phyloP scores from a whole-genome alignment of 1,140 invertebrate species.

The Calephelis nemesis region DNA sequence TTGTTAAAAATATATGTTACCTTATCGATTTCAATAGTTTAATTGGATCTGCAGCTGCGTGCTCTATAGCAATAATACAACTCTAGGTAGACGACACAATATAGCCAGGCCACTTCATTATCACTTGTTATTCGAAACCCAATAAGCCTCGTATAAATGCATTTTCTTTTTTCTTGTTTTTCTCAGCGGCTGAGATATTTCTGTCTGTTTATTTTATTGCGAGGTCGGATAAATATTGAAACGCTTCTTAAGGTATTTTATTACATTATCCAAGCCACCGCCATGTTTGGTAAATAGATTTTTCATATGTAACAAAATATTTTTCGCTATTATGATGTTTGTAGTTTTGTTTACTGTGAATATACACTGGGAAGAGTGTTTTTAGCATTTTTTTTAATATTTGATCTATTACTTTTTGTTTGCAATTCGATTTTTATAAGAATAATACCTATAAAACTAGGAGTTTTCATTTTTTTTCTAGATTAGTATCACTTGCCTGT shows the following conservation, averaged over 20 bases:
- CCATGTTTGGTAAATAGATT: conserved; percentile 35
- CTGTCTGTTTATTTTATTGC: conserved; percentile 52
- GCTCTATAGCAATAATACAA: not conserved
- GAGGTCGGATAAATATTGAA: conserved; percentile 54
- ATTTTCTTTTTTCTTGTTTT: conserved; percentile 51
- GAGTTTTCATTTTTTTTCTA: no score
- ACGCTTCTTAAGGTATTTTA: conserved; percentile 43
- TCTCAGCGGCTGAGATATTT: conserved; percentile 35
- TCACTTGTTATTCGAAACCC: conserved; percentile 64
- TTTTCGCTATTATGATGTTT: conserved; percentile 3
- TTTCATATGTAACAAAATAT: conserved; percentile 20
- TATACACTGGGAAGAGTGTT: no score
- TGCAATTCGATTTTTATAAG: no score
- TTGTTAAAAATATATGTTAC: no score
- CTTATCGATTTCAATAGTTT: not conserved
- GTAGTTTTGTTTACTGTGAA: not conserved
- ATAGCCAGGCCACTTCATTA: conserved; percentile 59
- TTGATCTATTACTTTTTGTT: no score
- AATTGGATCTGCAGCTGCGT: not conserved
- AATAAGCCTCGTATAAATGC: conserved; percentile 56
- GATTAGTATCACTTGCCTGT: no score
- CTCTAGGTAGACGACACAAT: conserved; percentile 28
- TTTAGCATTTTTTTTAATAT: no score
- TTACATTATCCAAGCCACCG: conserved; percentile 43
- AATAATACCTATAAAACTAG: no score